Base-by-base conservation (phyloP, 2,888 invertebrate species). In the Agriotes lineatus region DNA sequence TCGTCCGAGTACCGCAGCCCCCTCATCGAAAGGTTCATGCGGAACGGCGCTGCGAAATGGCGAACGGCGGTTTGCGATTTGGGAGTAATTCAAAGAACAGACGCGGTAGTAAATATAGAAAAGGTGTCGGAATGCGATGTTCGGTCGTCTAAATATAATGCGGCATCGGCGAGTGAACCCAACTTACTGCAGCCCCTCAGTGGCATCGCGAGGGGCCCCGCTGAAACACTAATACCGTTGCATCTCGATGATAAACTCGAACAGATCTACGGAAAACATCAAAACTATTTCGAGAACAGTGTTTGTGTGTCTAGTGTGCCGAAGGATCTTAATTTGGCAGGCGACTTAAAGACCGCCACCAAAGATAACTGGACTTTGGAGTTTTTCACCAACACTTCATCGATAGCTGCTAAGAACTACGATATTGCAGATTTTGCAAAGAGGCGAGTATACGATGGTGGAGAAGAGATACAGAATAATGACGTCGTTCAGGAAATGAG, bases 311-410 rank as follows among this genome's bases (percentile, higher is more conserved):
- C 88, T 45, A 89, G 88, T 78, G 88, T 91, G 67, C 91, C 91
- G 77, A 90, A 90, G 78, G 89, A 90, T 79, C 86, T 91, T 71
- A 89, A 91, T 85, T 86, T 91, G 76, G 88, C 85, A 73, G 85
- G 86, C 10, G 79, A 81, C 57, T 76, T 76, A 45, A 72, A 69
- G 48, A 67, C 70, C 39, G 69, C 37, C 30, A 65, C 70, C 30
- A 75, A 72, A 42, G 75, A 77, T 59, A 66, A 68, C 44, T 74
- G 72, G 74, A 75, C 18, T 52, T 44, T 67, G 30, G 64, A 70
- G 35, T 75, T 72, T 69, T 72, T 72, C 12, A 69, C 60, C 4
- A 70, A 69, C 4, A 66, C 70, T 16, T 48, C 74, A 1, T 83
- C 85, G 0, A 81, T 85, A 14, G 85, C 86, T 1, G 82, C 79